Evolutionary conservation across 2,888 invertebrate genomes (phyloP), one percentile per base, ranked within the genome.

Genomic region (Xylota segnis): DNA sequence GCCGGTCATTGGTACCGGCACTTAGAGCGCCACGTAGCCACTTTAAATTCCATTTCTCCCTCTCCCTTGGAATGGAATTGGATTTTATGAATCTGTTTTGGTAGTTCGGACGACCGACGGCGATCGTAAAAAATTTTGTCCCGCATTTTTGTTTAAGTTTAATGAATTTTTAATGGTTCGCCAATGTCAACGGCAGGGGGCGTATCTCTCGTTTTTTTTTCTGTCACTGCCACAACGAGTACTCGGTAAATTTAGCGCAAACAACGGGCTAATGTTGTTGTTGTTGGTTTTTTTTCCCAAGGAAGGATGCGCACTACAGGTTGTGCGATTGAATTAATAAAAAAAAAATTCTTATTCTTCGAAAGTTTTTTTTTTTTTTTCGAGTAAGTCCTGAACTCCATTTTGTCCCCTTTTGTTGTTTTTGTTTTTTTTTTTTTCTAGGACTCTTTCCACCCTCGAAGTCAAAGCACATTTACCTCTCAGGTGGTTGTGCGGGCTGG

Each of bases 1-100:
- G 43, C 75, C 75, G 63, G 76, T 70, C 82, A 65, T 37, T 70
- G 65, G 14, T 37, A 37, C 50, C 45, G 43, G 52, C 75, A 84
- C 81, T 84, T 75, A 84, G 86, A 86, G 86, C 86, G 86, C 82
- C 81, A 86, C 77, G 84, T 59, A 84, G 79, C 50, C 74, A 81
- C 76, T 76, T 81, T 70, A 81, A 76, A 86, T 84, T 75, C 83
- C 81, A 86, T 84, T 79, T 56, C 78, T 54, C 34, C 83, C 76
- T 81, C 79, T 79, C 56, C 74, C 2, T 54, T 34, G 37, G 10
- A 18, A 58, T 23, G 58, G 37, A 76, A 79, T 71, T 75, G 66
- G 70, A 32, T 74, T 75, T 75, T 79, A 81, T 86, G 81, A 71
- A 76, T 78, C 72, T 61, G 72, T 68, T 83, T 66, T 65, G 45